phyloP scores from a whole-genome alignment of 2,113 vertebrate genomes.

The Gopherus flavomarginatus region DNA sequence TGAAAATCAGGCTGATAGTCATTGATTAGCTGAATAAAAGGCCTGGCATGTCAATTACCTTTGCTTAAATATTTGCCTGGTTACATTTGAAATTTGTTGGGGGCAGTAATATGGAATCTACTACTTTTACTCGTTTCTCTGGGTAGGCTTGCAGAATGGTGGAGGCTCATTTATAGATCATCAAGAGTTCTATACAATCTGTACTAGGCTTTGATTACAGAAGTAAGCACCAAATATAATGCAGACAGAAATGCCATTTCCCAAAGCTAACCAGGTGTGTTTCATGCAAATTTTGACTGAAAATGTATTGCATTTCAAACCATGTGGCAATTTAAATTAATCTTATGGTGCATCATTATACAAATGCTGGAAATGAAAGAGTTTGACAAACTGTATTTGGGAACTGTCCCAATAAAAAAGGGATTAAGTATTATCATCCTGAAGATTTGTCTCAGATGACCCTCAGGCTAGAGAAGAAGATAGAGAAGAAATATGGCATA shows the following conservation, averaged over 20 bases:
- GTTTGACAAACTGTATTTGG: not conserved
- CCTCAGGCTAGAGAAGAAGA: not conserved
- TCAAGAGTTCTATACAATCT: conserved; percentile 53
- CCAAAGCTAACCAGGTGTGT: conserved; percentile 53
- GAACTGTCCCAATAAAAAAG: not conserved
- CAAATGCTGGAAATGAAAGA: not conserved
- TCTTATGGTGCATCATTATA: conserved; percentile 29
- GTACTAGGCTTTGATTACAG: conserved; percentile 62
- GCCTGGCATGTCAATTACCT: conserved; percentile 7
- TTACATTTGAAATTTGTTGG: not conserved
- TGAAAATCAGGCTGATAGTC: not conserved
- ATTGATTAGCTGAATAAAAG: not conserved
- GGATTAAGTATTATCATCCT: not conserved
- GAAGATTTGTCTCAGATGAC: not conserved
- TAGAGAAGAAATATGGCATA: not conserved
- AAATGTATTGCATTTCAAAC: conserved; percentile 36
- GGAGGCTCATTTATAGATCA: conserved; percentile 47
- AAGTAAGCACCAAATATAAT: conserved; percentile 38
- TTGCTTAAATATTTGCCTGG: not conserved
- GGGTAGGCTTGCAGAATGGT: conserved; percentile 47
- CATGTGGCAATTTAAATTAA: conserved; percentile 35
- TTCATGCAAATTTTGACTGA: conserved; percentile 49
- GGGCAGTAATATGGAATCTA: conserved; percentile 24
- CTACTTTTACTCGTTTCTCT: conserved; percentile 29
- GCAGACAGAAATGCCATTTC: conserved; percentile 48